Evolutionary conservation across 2,888 invertebrate species (phyloP).

Genomic region (Prostheceraeus crozeri): DNA sequence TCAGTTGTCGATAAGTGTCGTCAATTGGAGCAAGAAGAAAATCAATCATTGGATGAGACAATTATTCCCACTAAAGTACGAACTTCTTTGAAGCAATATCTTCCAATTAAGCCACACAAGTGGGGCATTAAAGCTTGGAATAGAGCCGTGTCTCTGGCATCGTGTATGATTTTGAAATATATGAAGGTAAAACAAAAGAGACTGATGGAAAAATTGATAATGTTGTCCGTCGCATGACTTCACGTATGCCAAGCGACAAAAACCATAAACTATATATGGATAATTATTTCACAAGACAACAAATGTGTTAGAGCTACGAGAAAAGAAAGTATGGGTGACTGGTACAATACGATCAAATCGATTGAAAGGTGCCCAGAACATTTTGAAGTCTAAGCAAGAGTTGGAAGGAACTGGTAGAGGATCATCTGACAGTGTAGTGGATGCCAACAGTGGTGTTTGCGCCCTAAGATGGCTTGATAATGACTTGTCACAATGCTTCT

Average conservation of each 20-base stretch:
- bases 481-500: neutral
- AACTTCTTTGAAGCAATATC: conserved; percentile 39
- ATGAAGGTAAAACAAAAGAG: conserved; percentile 11
- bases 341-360: conserved; percentile 17
- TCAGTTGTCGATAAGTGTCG: conserved; percentile 35
- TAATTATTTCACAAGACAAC: conserved; percentile 23
- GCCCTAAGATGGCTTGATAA: neutral
- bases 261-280: conserved; percentile 18
- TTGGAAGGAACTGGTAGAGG: conserved; percentile 13
- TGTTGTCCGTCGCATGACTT: neutral
- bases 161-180: conserved; percentile 40
- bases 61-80: conserved; percentile 40
- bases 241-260: neutral
- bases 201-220: neutral
- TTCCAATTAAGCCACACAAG: conserved; percentile 40
- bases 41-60: conserved; percentile 40
- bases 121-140: conserved; percentile 40
- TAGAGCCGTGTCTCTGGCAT: conserved; percentile 36
- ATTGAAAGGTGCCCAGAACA: conserved; percentile 4
- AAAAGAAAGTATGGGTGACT: conserved; percentile 12
- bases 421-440: neutral
- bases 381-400: neutral
- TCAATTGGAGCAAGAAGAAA: conserved; percentile 31
- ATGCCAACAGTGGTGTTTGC: neutral
- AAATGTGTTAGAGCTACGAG: neutral